Conservation (phyloP, 2,797 vertebrate species). For the Danio aesculapii region DNA sequence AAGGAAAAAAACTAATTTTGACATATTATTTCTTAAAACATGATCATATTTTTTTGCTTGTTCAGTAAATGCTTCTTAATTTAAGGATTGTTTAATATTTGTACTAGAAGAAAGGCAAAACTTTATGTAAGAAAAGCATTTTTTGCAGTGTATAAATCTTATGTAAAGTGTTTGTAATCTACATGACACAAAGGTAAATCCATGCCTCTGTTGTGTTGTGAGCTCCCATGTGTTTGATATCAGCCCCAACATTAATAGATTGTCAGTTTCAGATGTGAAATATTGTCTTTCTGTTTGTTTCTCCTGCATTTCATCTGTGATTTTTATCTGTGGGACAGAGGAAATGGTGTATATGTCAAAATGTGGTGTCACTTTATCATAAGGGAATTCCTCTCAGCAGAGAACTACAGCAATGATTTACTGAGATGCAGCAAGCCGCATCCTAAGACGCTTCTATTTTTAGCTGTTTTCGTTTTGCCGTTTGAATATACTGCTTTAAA, state of each 20-base stretch:
- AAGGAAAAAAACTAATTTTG: no score
- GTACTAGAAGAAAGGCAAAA: no score
- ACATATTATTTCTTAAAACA: no score
- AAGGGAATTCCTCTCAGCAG: slow-evolving; percentile 34
- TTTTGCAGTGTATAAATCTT: neutral
- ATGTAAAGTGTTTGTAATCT: slow-evolving; percentile 9
- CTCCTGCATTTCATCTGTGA: slow-evolving; percentile 28
- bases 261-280: slow-evolving; percentile 29
- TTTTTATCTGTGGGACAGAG: slow-evolving; percentile 31
- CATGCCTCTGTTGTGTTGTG: neutral
- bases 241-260: slow-evolving; percentile 26
- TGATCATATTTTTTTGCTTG: no score
- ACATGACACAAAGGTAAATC: neutral
- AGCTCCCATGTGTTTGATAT: slow-evolving; percentile 16
- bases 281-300: slow-evolving; percentile 38
- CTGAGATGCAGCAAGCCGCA: neutral
- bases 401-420: slow-evolving; percentile 42
- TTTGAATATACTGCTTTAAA: slow-evolving; percentile 4
- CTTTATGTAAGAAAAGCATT: no score
- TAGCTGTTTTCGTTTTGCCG: slow-evolving; percentile 1
- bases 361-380: slow-evolving; percentile 34
- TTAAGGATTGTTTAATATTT: no score
- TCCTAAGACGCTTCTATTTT: slow-evolving; percentile 23
- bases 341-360: slow-evolving; percentile 39
- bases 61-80: no score